Conservation (phyloP, 2,888 invertebrate genomes). For the Chloromyia formosa region DNA sequence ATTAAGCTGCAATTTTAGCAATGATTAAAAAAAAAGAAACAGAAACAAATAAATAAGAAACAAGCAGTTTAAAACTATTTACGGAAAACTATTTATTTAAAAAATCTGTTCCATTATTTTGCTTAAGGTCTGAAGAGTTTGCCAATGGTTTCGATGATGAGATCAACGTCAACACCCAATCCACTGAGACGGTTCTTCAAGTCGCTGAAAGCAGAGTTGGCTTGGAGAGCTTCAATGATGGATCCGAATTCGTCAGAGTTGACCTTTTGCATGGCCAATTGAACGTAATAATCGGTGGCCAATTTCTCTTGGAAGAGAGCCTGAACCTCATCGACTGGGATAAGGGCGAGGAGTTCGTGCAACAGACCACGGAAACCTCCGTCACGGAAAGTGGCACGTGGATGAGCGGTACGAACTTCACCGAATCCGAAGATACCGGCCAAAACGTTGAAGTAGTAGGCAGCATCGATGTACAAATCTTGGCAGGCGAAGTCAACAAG, state of each 20-base stretch:
- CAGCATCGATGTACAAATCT: conserved; percentile 42
- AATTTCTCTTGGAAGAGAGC: conserved; percentile 40
- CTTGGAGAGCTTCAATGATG: conserved; percentile 37
- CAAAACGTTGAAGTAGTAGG: conserved; percentile 44
- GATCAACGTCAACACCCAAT: conserved; percentile 44
- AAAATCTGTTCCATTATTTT: too few relatives aligned
- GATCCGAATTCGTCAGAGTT: conserved; percentile 44
- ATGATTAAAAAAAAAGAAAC: too few relatives aligned
- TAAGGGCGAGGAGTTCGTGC: conserved; percentile 32
- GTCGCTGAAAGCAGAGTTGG: conserved; percentile 29
- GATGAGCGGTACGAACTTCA: conserved; percentile 26
- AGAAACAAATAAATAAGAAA: too few relatives aligned
- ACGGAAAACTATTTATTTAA: too few relatives aligned
- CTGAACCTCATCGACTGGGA: conserved; percentile 40
- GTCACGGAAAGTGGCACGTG: conserved; percentile 32
- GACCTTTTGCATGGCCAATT: conserved; percentile 39
- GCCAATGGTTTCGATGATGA: conserved; percentile 35
- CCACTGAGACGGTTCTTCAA: conserved; percentile 26
- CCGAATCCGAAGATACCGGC: conserved; percentile 29
- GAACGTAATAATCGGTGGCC: conserved; percentile 40
- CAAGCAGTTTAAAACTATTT: too few relatives aligned
- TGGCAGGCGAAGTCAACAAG: conserved; percentile 42
- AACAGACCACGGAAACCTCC: conserved; percentile 40
- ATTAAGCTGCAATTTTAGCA: too few relatives aligned
- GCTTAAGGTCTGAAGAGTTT: too few relatives aligned